Evolutionary conservation across 2,888 invertebrate species (phyloP).

Genomic region (Cepaea hortensis): DNA sequence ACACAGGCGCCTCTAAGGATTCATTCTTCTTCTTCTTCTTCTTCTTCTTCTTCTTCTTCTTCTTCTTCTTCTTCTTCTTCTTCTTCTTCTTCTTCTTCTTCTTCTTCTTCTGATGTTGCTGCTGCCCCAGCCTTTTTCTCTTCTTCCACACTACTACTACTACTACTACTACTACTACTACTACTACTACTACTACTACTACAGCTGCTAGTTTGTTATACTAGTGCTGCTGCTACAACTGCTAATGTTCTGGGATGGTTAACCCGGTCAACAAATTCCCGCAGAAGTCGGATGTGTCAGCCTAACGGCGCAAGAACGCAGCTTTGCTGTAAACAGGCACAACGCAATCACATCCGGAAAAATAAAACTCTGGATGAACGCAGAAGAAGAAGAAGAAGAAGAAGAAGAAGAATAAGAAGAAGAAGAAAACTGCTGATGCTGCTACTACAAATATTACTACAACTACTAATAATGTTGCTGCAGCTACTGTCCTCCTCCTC

Average conservation of each 20-base stretch:
- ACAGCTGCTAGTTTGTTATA: not conserved
- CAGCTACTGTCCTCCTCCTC: not conserved
- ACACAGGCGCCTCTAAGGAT: not conserved
- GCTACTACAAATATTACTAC: not conserved
- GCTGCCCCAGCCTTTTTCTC: not conserved
- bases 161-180: not conserved
- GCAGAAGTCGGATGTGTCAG: too few species aligned
- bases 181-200: not conserved
- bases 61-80: not conserved
- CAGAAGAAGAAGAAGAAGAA: too few species aligned
- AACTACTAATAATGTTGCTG: not conserved
- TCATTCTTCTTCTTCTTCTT: not conserved
- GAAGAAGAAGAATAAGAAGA: too few species aligned
- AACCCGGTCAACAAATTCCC: too few species aligned
- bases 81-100: slow-evolving; percentile 5
- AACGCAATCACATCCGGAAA: too few species aligned
- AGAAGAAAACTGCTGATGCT: not conserved
- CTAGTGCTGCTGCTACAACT: not conserved
- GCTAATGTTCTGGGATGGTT: too few species aligned
- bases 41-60: not conserved
- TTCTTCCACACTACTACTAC: not conserved
- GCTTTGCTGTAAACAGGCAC: too few species aligned
- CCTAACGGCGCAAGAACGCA: too few species aligned
- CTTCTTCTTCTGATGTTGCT: not conserved
- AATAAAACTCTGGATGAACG: too few species aligned